Evolutionary conservation across 2,113 vertebrate genomes (phyloP).

Genomic region (Dicaeum eximium): DNA sequence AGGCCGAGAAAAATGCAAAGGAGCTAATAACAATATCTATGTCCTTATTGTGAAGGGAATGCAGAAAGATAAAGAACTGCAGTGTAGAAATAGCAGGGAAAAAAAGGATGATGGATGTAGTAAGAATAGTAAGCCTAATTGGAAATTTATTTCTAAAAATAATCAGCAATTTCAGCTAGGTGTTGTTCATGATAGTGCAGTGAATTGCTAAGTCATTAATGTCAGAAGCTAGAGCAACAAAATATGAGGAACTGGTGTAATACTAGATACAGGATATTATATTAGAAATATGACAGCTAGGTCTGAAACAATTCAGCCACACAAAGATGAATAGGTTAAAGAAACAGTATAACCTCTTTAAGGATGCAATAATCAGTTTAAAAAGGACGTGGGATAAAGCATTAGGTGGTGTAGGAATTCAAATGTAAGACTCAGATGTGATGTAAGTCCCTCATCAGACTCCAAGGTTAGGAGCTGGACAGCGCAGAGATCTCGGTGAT

Average conservation of each 20-base stretch:
- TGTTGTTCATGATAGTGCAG: neutral
- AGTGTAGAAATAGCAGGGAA: neutral
- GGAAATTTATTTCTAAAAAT: neutral
- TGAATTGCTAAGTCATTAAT: neutral
- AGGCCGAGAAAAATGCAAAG: neutral
- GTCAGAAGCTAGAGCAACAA: neutral
- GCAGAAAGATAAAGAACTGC: neutral
- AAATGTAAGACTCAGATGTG: neutral
- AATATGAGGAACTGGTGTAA: neutral
- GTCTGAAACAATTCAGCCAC: neutral
- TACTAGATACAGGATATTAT: neutral
- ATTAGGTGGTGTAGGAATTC: neutral
- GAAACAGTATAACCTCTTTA: neutral
- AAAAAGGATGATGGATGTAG: neutral
- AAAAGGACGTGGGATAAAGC: neutral
- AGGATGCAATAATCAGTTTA: neutral
- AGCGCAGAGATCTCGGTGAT: fast-evolving
- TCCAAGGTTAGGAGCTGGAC: neutral
- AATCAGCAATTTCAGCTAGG: neutral
- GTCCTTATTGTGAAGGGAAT: neutral
- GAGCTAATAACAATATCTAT: neutral
- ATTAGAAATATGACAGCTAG: neutral
- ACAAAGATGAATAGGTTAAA: neutral
- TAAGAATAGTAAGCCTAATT: neutral
- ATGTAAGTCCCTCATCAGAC: neutral